Evolutionary conservation across 2,888 invertebrate genomes (phyloP).

Genomic region (Monopis laevigella): DNA sequence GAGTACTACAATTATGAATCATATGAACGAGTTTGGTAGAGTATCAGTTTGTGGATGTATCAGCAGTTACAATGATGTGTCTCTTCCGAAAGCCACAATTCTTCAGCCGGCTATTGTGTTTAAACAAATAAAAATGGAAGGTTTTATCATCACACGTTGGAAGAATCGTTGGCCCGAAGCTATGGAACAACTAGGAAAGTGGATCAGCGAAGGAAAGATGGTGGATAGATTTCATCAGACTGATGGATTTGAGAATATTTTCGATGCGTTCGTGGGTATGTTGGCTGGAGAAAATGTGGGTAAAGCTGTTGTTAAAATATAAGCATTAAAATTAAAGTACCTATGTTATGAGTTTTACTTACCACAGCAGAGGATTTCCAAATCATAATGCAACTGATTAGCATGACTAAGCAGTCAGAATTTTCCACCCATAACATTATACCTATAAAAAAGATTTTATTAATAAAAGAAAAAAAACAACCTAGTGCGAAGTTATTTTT

Average conservation of each 20-base stretch:
- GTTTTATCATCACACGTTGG: conserved; percentile 66
- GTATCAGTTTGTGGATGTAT: conserved; percentile 38
- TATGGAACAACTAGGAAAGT: conserved; percentile 61
- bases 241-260: conserved; percentile 75
- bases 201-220: conserved; percentile 74
- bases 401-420: conserved; percentile 38
- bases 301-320: conserved; percentile 73
- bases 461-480: too few relatives aligned
- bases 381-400: conserved; percentile 42
- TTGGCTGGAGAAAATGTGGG: conserved; percentile 71
- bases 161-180: conserved; percentile 64
- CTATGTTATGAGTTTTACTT: conserved; percentile 18
- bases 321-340: conserved; percentile 18
- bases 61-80: conserved; percentile 38
- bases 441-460: too few relatives aligned
- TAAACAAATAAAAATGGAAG: conserved; percentile 71
- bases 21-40: conserved; percentile 68
- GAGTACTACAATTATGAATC: conserved; percentile 62
- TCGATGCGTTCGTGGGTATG: conserved; percentile 73
- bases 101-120: conserved; percentile 64
- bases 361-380: conserved; percentile 46
- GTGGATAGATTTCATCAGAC: conserved; percentile 72
- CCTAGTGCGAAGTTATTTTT: too few relatives aligned
- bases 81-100: conserved; percentile 37
- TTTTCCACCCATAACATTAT: conserved; percentile 53